Evolutionary conservation across 2,888 invertebrate species (phyloP), one percentile per base, ranked within the genome.

Genomic region (Mythimna ferrago): DNA sequence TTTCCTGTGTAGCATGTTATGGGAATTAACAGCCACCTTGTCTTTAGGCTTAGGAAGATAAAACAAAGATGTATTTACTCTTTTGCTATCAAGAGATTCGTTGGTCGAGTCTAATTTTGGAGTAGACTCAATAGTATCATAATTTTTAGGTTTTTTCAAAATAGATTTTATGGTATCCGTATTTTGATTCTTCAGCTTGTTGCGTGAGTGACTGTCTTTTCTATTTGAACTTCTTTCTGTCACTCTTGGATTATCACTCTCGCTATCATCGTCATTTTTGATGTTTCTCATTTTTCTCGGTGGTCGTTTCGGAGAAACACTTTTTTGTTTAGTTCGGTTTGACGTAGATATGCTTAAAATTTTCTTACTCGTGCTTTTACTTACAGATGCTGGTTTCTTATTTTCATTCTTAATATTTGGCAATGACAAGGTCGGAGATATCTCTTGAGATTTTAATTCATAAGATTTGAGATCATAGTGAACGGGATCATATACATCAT

Each of bases 281-380:
- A 94, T 90, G 85, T 96, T 96, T 89, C 97, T 96, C 56, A 93
- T 88, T 89, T 96, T 95, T 83, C 97, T 93, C 6, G 97, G 97
- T 73, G 97, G 97, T 82, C 97, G 94, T 89, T 97, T 97, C 7
- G 97, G 97, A n/a, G 97, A 97, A 65, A 96, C 89, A 83, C 93
- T 95, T 87, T 96, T 96, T 84, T 94, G 94, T 86, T 95, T 96
- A 89, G 91, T 89, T 83, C 95, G 93, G 82, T 91, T 94, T 71
- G 92, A 83, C 70, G 89, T 91, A 61, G 93, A 87, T 79, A 91
- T 81, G 81, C 81, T 92, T 73, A 92, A 82, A 73, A 91, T 77
- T 92, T 94, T 95, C 83, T 94, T 96, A 89, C 88, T 93, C 62
- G 90, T 91, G 86, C 80, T 93, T 85, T 95, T 96, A 89, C 90